These are phyloP conservation scores for Chrysina gloriosa DNA, from an alignment of 2,888 invertebrate genomes.

Conservation along the genomic window DNA sequence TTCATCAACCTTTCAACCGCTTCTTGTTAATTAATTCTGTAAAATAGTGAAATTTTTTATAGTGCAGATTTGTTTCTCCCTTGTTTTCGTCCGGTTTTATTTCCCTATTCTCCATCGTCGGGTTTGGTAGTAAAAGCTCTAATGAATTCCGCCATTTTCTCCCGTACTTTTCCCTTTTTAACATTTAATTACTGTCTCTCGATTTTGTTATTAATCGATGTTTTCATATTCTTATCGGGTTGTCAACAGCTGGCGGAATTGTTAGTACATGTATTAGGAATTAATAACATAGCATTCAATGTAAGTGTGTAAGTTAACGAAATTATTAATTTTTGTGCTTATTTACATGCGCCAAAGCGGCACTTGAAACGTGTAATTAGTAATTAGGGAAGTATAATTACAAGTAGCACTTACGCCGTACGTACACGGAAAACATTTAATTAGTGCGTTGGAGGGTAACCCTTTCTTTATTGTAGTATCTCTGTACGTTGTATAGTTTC, in stretches of 20 bases:
- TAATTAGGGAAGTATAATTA: too few relatives aligned
- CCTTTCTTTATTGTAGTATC: too few relatives aligned
- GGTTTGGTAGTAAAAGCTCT: background rate
- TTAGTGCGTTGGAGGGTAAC: too few relatives aligned
- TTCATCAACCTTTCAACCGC: conserved; percentile 31
- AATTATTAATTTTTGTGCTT: conserved; percentile 33
- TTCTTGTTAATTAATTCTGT: conserved; percentile 37
- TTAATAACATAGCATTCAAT: conserved; percentile 19
- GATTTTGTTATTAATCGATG: conserved; percentile 20
- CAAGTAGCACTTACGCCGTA: too few relatives aligned
- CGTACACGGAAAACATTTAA: too few relatives aligned
- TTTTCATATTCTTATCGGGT: conserved; percentile 34
- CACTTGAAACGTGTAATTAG: too few relatives aligned
- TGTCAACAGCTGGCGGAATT: conserved; percentile 27
- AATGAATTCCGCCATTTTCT: background rate
- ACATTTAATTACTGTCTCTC: conserved; percentile 2
- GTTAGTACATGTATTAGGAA: conserved; percentile 28
- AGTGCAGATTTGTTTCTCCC: background rate
- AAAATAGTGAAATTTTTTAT: conserved; percentile 39
- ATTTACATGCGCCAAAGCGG: conserved; percentile 6
- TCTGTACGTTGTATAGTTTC: too few relatives aligned
- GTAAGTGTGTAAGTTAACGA: conserved; percentile 10
- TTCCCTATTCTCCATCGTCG: background rate
- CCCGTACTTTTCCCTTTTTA: background rate
- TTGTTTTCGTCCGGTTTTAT: background rate